A percentile compares a stretch with the other conserved stretches of the same genome.
These are phyloP conservation scores for Paramacrobiotus metropolitanus DNA, from an alignment of 1,140 invertebrate genomes.

Conservation along the genomic window DNA sequence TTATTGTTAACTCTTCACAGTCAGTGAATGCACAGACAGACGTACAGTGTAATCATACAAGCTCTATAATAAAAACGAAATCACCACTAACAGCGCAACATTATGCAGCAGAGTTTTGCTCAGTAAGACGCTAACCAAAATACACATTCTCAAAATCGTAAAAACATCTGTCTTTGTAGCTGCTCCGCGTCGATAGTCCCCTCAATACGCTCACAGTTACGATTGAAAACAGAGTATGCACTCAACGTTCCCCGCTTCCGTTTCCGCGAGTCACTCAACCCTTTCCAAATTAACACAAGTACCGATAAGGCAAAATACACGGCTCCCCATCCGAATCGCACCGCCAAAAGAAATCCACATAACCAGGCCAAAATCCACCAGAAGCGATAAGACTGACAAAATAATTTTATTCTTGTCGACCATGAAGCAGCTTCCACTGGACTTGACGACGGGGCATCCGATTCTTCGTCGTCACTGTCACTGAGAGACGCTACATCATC, in stretches of 20 bases:
- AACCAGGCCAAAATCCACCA: slow-evolving; percentile 1
- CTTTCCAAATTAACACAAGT: background rate
- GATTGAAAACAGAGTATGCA: slow-evolving; percentile 94
- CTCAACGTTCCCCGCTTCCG: slow-evolving; percentile 46
- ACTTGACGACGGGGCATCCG: background rate
- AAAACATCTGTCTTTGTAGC: slow-evolving; percentile 53
- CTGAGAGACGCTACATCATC: background rate
- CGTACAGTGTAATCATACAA: too few relatives aligned
- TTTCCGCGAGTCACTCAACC: background rate
- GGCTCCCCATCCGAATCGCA: background rate
- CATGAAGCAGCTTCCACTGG: background rate
- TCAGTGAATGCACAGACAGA: too few relatives aligned
- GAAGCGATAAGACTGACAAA: background rate
- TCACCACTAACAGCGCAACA: too few relatives aligned
- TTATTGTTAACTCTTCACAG: too few relatives aligned
- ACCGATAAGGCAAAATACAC: background rate
- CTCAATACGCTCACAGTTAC: slow-evolving; percentile 66
- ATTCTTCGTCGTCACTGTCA: background rate
- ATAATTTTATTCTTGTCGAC: background rate
- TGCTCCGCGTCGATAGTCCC: slow-evolving; percentile 85
- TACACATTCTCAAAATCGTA: background rate
- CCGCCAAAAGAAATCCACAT: background rate
- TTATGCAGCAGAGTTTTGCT: too few relatives aligned
- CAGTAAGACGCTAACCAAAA: too few relatives aligned
- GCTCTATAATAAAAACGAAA: too few relatives aligned